Conservation (phyloP, 2,888 invertebrate genomes). For the Campopleginae sp. region DNA sequence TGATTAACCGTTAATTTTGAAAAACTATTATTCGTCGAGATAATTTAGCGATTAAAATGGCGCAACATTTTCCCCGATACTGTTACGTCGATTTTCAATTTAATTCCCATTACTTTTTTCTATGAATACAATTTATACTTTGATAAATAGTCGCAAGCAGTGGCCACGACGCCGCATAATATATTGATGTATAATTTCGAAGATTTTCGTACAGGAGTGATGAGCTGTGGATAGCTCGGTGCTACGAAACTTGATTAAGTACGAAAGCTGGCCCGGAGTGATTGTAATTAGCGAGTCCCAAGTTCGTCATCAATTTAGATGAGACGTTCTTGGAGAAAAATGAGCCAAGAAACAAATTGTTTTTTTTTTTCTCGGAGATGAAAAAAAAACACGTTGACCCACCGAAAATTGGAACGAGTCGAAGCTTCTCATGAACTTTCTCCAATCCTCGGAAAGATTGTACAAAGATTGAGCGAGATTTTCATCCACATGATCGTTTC, state of each 20-base stretch:
- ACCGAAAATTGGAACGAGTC: slow-evolving; percentile 2
- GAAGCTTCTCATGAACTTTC: slow-evolving; percentile 17
- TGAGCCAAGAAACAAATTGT: not conserved
- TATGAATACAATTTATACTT: slow-evolving; percentile 24
- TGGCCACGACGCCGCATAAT: not conserved
- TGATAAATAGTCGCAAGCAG: slow-evolving; percentile 1
- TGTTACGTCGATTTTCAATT: slow-evolving; percentile 45
- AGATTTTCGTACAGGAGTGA: slow-evolving; percentile 32
- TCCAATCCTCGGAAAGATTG: slow-evolving; percentile 34
- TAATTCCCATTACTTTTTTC: slow-evolving; percentile 7
- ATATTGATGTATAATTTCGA: slow-evolving; percentile 19
- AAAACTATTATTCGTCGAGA: slow-evolving; percentile 2
- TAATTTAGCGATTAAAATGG: slow-evolving; percentile 3
- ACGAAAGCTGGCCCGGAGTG: not conserved
- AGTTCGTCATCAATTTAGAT: not conserved
- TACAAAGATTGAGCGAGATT: slow-evolving; percentile 38
- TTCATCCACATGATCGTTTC: not conserved
- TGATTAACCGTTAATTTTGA: not conserved
- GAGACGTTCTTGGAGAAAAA: not conserved
- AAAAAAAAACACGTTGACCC: slow-evolving; percentile 4
- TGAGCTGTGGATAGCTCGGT: slow-evolving; percentile 36
- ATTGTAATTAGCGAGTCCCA: not conserved
- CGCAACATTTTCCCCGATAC: slow-evolving; percentile 4
- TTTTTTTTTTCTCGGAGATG: not conserved
- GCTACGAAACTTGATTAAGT: slow-evolving; percentile 28